Evolutionary conservation across 2,113 vertebrate genomes (phyloP), one percentile per base, ranked within the genome.

Genomic region (Clarias macrocephalus): DNA sequence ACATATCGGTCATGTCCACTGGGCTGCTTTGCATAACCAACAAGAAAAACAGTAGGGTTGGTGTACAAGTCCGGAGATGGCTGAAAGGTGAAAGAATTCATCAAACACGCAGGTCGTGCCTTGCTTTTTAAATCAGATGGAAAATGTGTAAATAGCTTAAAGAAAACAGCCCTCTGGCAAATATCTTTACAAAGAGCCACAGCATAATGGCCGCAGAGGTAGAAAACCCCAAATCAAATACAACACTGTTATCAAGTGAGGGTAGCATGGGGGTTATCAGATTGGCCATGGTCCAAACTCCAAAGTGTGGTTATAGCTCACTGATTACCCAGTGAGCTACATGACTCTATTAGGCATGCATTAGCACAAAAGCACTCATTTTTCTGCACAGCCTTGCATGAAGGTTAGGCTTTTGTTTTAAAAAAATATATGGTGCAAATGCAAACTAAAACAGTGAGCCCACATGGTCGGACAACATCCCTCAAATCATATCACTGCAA

Each of bases 91-190:
- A 37, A 19, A 59, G 19, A 84, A 65, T 28, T 66, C 70, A 16
- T 19, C 37, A 76, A 75, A 42, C 66, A 76, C 30, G 85, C 57
- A 60, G 52, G 68, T 76, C 73, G 25, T 87, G 86, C 60, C 80
- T 77, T 82, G 83, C 66, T 30, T 87, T 59, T 37, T n/a, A 85
- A 89, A 87, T 87, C 54, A 77, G 60, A 85, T 87, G 86, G 86
- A 89, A 89, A 89, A 85, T 85, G 73, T 75, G 82, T 59, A 23
- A 86, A 33, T 60, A 37, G 79, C 57, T 60, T 25, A 37, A 37
- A 80, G 56, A 80, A 60, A 10, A 23, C 9, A 42, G 19, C 9
- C 19, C 79, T 13, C 11, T 60, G 30, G 77, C 54, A 81, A 81
- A 86, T 25, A 68, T 9, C 66, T 57, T 86, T 72, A 52, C n/a